Conservation (phyloP, 2,113 vertebrate genomes). For the Dasyurus viverrinus region DNA sequence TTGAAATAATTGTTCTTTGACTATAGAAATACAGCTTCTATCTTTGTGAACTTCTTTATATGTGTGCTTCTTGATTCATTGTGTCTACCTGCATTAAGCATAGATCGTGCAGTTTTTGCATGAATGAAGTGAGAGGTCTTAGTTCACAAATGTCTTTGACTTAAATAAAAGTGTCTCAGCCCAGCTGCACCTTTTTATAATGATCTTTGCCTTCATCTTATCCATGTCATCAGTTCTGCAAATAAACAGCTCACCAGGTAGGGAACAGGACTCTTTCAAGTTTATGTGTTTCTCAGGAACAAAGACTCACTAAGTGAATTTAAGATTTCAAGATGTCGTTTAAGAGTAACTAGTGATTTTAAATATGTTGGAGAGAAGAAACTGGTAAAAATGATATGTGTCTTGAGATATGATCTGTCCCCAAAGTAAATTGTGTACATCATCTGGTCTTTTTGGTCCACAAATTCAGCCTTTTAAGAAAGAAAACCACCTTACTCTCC, state of each 20-base stretch:
- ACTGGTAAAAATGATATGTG: not conserved
- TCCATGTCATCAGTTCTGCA: not conserved
- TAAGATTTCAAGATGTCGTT: slow-evolving; percentile 9
- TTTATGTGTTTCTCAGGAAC: slow-evolving; percentile 23
- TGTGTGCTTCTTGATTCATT: not conserved
- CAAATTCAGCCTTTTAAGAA: not conserved
- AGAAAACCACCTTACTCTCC: not conserved
- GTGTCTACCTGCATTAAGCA: not conserved
- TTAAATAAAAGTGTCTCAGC: not conserved
- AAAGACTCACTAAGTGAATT: slow-evolving; percentile 10
- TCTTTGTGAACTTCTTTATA: not conserved
- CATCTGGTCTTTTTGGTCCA: not conserved
- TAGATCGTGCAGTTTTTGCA: not conserved
- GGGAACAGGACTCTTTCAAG: slow-evolving; percentile 18
- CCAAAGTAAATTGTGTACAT: not conserved
- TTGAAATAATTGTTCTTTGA: slow-evolving; percentile 6
- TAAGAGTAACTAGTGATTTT: slow-evolving; percentile 10
- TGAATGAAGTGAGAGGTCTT: slow-evolving; percentile 14
- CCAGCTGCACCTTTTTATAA: not conserved
- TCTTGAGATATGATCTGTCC: slow-evolving; percentile 31
- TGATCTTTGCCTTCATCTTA: not conserved
- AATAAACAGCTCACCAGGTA: slow-evolving; percentile 9
- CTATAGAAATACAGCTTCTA: not conserved
- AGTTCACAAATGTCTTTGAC: slow-evolving; percentile 32
- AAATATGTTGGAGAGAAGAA: slow-evolving; percentile 18